A percentile compares a stretch with the other conserved stretches of the same genome.
Evolutionary conservation across 2,113 vertebrate genomes (phyloP).

Genomic region (Platysternon megacephalum): DNA sequence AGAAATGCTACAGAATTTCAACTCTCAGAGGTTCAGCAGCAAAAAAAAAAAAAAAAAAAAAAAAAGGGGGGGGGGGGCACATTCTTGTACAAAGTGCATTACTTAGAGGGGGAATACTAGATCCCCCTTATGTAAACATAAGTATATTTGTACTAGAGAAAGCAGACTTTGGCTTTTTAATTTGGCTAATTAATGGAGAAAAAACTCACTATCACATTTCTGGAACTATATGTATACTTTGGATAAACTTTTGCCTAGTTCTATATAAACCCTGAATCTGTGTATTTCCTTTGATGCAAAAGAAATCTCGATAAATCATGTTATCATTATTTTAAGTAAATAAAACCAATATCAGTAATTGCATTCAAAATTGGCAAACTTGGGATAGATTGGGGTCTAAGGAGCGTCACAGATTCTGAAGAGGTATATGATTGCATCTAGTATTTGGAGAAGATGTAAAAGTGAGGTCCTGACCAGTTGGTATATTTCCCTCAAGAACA

Average conservation of each 20-base stretch:
- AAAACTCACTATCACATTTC: not conserved
- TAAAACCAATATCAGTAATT: not conserved
- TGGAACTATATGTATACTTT: not conserved
- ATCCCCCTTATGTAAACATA: not conserved
- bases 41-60: not conserved
- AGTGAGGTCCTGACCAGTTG: not conserved
- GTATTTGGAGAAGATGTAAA: not conserved
- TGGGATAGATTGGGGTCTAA: not conserved
- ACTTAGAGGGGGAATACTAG: fast-evolving
- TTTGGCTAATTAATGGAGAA: not conserved
- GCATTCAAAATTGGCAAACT: fast-evolving
- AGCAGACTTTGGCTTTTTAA: not conserved
- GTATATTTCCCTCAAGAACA: not conserved
- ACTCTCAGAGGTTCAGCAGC: not conserved
- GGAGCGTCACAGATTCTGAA: not conserved
- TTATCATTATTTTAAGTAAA: not conserved
- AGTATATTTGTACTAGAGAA: not conserved
- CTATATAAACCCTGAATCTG: not conserved
- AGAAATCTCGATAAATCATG: not conserved
- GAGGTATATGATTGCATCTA: not conserved
- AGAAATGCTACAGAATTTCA: conserved; percentile 58
- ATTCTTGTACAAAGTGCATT: not conserved
- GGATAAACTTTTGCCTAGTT: not conserved
- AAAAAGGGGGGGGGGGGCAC: not conserved
- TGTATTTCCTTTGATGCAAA: not conserved